These are phyloP conservation scores for Rhinolophus sinicus DNA, from an alignment of 2,113 vertebrate species.

Conservation along the genomic window DNA sequence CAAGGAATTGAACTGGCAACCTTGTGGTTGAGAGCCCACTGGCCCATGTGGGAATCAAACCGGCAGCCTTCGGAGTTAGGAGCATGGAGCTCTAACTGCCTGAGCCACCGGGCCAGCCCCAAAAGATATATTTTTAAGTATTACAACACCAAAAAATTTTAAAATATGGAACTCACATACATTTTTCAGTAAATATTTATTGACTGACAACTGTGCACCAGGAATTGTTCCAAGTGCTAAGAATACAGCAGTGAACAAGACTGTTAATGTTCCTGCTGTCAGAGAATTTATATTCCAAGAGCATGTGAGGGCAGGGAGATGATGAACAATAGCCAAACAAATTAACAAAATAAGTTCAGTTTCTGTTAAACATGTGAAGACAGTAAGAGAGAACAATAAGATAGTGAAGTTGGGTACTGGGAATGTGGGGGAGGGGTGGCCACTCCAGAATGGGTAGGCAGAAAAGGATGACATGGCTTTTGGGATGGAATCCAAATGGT, in stretches of 20 bases:
- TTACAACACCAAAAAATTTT: not conserved
- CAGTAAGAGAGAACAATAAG: not conserved
- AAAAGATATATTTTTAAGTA: no score
- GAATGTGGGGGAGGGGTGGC: not conserved
- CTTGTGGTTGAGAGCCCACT: no score
- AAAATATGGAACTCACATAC: not conserved
- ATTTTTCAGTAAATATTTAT: constrained; percentile 7
- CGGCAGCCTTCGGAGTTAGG: no score
- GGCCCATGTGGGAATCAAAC: no score
- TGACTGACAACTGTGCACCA: not conserved
- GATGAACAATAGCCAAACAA: not conserved
- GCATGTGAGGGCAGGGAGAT: not conserved
- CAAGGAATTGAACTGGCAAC: no score
- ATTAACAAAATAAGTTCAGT: not conserved
- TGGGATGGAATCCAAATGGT: not conserved
- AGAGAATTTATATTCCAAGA: not conserved
- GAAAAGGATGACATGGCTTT: not conserved
- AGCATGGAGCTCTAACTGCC: no score
- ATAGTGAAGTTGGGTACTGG: not conserved
- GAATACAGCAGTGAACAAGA: not conserved
- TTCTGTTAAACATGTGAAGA: not conserved
- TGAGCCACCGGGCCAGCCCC: no score
- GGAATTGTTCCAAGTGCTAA: not conserved
- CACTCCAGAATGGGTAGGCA: not conserved
- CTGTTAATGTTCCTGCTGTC: not conserved